These are phyloP conservation scores for Cygnus atratus DNA, from an alignment of 2,113 vertebrate genomes.

Conservation along the genomic window DNA sequence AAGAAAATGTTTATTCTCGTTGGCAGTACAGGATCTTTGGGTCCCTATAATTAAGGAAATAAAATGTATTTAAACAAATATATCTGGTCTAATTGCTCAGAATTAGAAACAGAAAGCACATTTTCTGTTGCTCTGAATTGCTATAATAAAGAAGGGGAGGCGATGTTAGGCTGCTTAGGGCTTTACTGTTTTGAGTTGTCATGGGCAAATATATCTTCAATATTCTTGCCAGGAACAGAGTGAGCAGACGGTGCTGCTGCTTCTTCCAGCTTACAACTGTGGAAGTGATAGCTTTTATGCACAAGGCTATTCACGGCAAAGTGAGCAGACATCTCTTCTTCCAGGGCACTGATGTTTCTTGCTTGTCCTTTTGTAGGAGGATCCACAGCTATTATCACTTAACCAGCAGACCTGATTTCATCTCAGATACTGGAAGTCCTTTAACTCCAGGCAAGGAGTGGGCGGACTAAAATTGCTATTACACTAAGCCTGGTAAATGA, in stretches of 20 bases:
- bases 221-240: neutral
- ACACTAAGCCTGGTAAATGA: neutral
- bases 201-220: neutral
- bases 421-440: neutral
- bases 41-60: neutral
- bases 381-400: neutral
- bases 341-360: neutral
- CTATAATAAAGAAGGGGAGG: neutral
- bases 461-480: neutral
- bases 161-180: neutral
- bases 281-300: neutral
- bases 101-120: neutral
- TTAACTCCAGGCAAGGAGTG: neutral
- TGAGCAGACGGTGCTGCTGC: constrained; percentile 21
- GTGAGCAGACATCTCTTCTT: neutral
- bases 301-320: neutral
- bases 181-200: neutral
- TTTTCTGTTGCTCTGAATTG: neutral
- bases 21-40: neutral
- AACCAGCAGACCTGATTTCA: neutral
- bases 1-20: neutral
- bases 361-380: neutral
- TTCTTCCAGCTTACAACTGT: neutral
- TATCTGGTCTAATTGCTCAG: neutral
- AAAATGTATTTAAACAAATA: neutral